Base-by-base conservation (phyloP, 2,888 invertebrate genomes). In the Harpalus rufipes region DNA sequence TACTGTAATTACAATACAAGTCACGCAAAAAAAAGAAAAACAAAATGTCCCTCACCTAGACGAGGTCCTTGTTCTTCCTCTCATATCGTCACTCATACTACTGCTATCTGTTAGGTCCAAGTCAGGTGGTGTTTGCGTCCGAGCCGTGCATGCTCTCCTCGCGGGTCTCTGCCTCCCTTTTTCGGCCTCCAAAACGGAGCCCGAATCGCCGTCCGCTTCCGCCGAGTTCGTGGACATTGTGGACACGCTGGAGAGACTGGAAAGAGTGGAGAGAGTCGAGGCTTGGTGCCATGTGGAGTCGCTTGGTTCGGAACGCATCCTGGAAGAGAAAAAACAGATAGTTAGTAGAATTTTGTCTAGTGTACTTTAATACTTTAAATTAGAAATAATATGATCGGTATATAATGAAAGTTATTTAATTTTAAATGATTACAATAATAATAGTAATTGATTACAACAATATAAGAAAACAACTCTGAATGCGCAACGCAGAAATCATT, bases 61-160 rank as follows among this genome's bases (percentile, higher is more conserved):
- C 25, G 18, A 32, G 21, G 41, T 25, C 56, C 76, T 58, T 4
- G 21, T 44, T 6, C 65, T 21, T 7, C 63, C 25, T n/a, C 68
- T 0, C 16, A 72, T 80, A 41, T 85, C 85, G 32, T 85, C 85
- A 39, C 85, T 85, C 85, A 85, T 85, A 14, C 59, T 59, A 14
- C 76, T 76, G 32, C 80, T 80, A 21, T 85, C 85, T 6, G 85
- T 85, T 1, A 85, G 59, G 16, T 85, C 85, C n/a, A 85, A 18
- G 14, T 85, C 85, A 6, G 80, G 80, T 12, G 79, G 68, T 2
- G 85, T 65, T 5, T 59, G 14, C 3, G 78, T 65, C 14, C 84
- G 16, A 7, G 84, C 61, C 4, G 84, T 78, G 68, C 85, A 85
- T 8, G 85, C 85, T 4, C 85, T 25, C 7, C 85, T 78, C 8